Evolutionary conservation across 2,797 vertebrate genomes (phyloP), one percentile per base, ranked within the genome.

Genomic region (Lagodon rhomboides): DNA sequence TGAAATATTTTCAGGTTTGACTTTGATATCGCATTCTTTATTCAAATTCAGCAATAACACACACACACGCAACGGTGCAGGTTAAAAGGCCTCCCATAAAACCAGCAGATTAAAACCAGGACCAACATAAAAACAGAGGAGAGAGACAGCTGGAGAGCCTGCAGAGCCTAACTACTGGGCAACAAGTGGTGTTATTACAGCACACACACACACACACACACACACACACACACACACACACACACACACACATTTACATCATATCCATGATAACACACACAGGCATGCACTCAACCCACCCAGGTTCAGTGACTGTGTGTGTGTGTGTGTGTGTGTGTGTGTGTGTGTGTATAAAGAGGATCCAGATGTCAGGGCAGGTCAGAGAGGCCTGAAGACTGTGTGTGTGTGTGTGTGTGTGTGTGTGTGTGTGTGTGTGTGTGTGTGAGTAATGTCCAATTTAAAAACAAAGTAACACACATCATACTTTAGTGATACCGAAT

Each of bases 91-190:
- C 41, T 64, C 56, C 47, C 41, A 69, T 83, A 67, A 84, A 87
- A 72, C 58, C 67, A 73, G 69, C 41, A 75, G 75, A 87, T 84
- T 75, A 77, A 82, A 89, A 86, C 53, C 79, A 85, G 82, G 7
- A 81, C 60, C 46, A 56, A 65, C 23, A n/a, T 30, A n/a, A 25
- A 54, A 70, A 55, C 76, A 49, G 59, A 77, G n/a, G n/a, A 34
- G 61, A 72, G 68, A 76, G 51, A 59, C 78, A 83, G 77, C 71
- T 89, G 81, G 22, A 62, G 53, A 68, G 8, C 22, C 46, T n/a
- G n/a, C n/a, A n/a, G n/a, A n/a, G n/a, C n/a, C n/a, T n/a, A 80
- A 85, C 86, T 85, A 83, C 85, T 60, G 71, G 78, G 64, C 68
- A 84, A 41, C 66, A 76, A 68, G 63, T 70, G n/a, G 58, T 51